phyloP scores from a whole-genome alignment of 2,113 vertebrate genomes.

The Abramis brama region DNA sequence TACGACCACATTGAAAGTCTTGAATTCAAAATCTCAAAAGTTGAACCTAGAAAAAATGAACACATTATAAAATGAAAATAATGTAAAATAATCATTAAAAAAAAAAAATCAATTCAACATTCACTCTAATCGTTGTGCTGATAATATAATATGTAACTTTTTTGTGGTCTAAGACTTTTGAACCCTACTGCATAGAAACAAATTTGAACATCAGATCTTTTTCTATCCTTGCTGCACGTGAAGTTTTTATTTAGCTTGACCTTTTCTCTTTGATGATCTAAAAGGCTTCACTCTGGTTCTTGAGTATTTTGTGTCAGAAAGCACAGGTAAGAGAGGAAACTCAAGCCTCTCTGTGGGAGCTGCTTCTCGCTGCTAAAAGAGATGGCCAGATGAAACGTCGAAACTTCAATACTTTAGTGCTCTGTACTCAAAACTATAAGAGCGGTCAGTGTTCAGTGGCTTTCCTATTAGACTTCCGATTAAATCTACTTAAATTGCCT shows the following conservation, averaged over 20 bases:
- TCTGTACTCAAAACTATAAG: background rate
- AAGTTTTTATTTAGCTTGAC: background rate
- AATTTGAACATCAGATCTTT: background rate
- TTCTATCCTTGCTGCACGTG: background rate
- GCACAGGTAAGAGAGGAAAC: slow-evolving; percentile 1
- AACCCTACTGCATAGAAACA: background rate
- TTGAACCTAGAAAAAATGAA: background rate
- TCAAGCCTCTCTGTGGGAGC: slow-evolving; percentile 19
- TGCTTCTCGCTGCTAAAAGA: slow-evolving; percentile 22
- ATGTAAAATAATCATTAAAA: background rate
- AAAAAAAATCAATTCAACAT: background rate
- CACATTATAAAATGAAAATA: background rate
- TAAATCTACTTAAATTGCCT: slow-evolving; percentile 16
- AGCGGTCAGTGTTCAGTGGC: slow-evolving; percentile 10
- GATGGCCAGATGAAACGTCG: slow-evolving; percentile 21
- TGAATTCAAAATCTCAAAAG: background rate
- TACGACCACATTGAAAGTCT: background rate
- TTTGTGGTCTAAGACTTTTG: background rate
- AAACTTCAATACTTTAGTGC: slow-evolving; percentile 24
- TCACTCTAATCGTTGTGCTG: background rate
- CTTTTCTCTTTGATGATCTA: background rate
- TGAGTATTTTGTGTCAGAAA: slow-evolving; percentile 7
- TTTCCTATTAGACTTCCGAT: slow-evolving; percentile 37
- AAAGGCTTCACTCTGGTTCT: slow-evolving; percentile 16
- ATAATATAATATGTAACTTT: background rate